Conservation (phyloP, 2,797 vertebrate species). For the Mus minutoides region DNA sequence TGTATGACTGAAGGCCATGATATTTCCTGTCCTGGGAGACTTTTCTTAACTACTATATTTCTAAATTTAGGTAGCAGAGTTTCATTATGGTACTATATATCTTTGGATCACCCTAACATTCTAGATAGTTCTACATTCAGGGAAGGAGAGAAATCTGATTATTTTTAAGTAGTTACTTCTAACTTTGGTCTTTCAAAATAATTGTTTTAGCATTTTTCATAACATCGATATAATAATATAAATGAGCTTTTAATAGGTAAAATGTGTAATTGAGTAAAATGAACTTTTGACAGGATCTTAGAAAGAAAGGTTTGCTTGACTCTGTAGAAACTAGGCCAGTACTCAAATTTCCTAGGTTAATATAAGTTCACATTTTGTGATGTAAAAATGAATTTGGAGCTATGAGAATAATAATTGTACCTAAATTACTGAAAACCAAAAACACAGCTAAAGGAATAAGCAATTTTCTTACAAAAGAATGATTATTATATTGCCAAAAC, state of each 20-base stretch:
- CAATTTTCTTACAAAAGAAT: constrained; percentile 19
- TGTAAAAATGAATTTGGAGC: background rate
- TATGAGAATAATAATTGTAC: background rate
- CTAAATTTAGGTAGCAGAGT: background rate
- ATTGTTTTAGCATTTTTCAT: background rate
- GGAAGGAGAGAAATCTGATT: background rate
- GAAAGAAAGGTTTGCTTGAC: background rate
- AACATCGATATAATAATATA: background rate
- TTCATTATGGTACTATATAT: background rate
- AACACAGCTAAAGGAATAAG: background rate
- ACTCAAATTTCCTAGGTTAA: background rate
- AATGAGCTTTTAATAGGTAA: background rate
- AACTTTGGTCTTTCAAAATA: constrained; percentile 2
- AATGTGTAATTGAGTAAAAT: background rate
- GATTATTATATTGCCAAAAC: background rate
- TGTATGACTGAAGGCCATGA: background rate
- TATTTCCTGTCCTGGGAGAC: background rate
- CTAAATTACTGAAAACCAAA: constrained; percentile 11
- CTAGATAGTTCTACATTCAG: constrained; percentile 14
- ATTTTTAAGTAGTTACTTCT: background rate
- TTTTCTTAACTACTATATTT: background rate
- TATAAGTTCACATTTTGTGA: constrained; percentile 38
- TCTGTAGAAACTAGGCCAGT: constrained; percentile 34
- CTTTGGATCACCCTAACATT: background rate
- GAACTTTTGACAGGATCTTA: background rate